Percentiles rank a stretch among this genome's conserved stretches.
phyloP scores from a whole-genome alignment of 2,888 invertebrate genomes.

The Lissonota sp. region DNA sequence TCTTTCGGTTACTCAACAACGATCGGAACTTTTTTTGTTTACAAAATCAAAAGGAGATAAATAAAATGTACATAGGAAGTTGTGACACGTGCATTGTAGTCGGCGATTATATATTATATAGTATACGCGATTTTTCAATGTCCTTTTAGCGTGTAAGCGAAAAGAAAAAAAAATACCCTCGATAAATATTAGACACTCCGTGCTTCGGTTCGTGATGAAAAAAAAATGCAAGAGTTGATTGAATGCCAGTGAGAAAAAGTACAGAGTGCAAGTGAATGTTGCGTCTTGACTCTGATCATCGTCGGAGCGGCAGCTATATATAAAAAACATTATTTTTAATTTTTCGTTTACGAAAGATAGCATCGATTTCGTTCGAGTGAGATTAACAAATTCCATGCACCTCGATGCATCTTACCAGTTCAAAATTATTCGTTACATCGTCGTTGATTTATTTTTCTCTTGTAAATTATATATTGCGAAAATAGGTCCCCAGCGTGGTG shows the following conservation, averaged over 20 bases:
- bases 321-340: too few species aligned
- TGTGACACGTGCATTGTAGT: constrained; percentile 75
- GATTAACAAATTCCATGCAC: not conserved
- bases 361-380: not conserved
- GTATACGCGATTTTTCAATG: constrained; percentile 83
- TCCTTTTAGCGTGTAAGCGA: constrained; percentile 81
- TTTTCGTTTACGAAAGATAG: not conserved
- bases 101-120: constrained; percentile 77
- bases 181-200: constrained; percentile 80
- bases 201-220: constrained; percentile 75
- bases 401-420: too few species aligned
- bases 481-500: not conserved
- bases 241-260: constrained; percentile 35
- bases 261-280: constrained; percentile 14
- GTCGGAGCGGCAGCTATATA: constrained; percentile 19
- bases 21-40: constrained; percentile 74
- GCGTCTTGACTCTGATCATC: constrained; percentile 1
- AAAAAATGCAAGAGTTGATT: constrained; percentile 33
- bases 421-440: too few species aligned
- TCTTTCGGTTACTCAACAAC: constrained; percentile 80
- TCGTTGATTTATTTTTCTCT: constrained; percentile 7
- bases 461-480: not conserved
- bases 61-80: constrained; percentile 65
- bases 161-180: constrained; percentile 71
- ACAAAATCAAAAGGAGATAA: constrained; percentile 59